These are phyloP conservation scores for Euphydryas editha DNA, from an alignment of 2,888 invertebrate genomes.

Conservation along the genomic window DNA sequence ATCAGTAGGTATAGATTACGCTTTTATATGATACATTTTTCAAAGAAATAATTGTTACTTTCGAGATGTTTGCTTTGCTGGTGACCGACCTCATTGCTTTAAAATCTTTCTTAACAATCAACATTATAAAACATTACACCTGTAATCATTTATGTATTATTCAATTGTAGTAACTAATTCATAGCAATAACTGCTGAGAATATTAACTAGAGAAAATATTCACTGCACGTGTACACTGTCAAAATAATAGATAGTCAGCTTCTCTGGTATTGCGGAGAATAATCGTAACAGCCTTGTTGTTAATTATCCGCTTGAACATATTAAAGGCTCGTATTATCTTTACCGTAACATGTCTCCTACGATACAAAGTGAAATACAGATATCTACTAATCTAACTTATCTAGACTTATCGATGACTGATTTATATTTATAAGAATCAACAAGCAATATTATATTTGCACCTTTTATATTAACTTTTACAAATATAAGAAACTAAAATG, in stretches of 20 bases:
- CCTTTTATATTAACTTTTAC: too few relatives aligned
- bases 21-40: too few relatives aligned
- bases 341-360: slow-evolving; percentile 22
- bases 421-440: slow-evolving; percentile 3
- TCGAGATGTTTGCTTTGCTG: not conserved
- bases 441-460: too few relatives aligned
- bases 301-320: slow-evolving; percentile 66
- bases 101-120: not conserved
- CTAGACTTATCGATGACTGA: too few relatives aligned
- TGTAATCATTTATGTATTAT: slow-evolving; percentile 15
- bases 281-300: slow-evolving; percentile 69
- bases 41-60: too few relatives aligned
- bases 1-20: too few relatives aligned
- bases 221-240: slow-evolving; percentile 64
- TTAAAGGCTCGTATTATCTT: slow-evolving; percentile 59
- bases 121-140: not conserved
- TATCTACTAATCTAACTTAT: not conserved
- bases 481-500: too few relatives aligned
- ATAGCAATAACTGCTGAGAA: slow-evolving; percentile 22
- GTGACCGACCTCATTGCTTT: not conserved
- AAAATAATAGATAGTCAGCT: slow-evolving; percentile 68
- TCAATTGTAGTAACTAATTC: slow-evolving; percentile 29
- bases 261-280: slow-evolving; percentile 69
- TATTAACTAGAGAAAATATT: slow-evolving; percentile 47
- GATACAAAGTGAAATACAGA: not conserved